Conservation (phyloP, 2,113 vertebrate species). For the Brachionichthys hirsutus region DNA sequence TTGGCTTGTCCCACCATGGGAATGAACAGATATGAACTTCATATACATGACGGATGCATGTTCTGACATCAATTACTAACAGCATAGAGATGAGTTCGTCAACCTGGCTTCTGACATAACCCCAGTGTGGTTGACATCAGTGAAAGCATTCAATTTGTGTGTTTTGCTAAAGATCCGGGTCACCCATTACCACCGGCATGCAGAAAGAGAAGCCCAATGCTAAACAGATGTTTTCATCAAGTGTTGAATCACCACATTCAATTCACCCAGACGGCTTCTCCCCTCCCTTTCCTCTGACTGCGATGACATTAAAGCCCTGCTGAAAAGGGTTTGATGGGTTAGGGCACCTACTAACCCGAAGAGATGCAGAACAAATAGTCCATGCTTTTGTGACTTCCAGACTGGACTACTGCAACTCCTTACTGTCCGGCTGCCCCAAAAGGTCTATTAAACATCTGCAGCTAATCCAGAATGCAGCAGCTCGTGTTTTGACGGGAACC, state of each 20-base stretch:
- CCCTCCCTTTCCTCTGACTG: slow-evolving; percentile 10
- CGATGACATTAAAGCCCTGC: slow-evolving; percentile 44
- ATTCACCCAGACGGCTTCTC: slow-evolving; percentile 16
- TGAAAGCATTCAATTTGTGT: slow-evolving; percentile 28
- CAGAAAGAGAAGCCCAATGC: slow-evolving; percentile 47
- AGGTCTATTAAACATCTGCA: too few species aligned
- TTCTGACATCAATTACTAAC: not conserved
- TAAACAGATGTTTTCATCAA: slow-evolving; percentile 75
- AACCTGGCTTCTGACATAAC: slow-evolving; percentile 6
- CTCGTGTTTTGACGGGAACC: too few species aligned
- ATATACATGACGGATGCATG: too few species aligned
- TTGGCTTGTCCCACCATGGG: too few species aligned
- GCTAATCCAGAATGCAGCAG: too few species aligned
- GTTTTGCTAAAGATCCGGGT: slow-evolving; percentile 48
- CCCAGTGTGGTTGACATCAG: slow-evolving; percentile 24
- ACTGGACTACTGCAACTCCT: too few species aligned
- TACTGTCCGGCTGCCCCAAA: too few species aligned
- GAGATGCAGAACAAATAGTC: too few species aligned
- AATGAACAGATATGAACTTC: too few species aligned
- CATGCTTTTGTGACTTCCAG: too few species aligned
- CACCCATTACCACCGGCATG: slow-evolving; percentile 44
- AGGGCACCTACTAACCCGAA: too few species aligned
- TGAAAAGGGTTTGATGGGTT: slow-evolving; percentile 52
- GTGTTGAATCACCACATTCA: slow-evolving; percentile 71
- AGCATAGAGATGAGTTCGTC: slow-evolving; percentile 32